Conservation (phyloP, 2,888 invertebrate species). For the Lathronympha strigana region DNA sequence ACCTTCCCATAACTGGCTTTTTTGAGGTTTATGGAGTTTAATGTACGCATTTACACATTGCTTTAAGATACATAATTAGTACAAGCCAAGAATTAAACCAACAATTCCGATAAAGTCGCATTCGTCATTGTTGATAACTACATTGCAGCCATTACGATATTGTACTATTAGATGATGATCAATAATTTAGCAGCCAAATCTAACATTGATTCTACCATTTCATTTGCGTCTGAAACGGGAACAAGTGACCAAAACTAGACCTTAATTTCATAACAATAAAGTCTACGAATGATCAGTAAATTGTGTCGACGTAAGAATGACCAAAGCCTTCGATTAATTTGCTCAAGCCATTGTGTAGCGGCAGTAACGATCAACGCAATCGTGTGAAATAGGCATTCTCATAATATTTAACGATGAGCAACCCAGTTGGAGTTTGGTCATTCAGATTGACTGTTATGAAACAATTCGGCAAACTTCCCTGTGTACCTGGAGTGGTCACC, state of each 20-base stretch:
- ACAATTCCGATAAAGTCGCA: neutral
- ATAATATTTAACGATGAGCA: conserved; percentile 46
- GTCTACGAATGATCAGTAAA: neutral
- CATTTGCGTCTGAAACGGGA: neutral
- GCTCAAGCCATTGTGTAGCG: conserved; percentile 10
- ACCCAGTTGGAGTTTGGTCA: conserved; percentile 26
- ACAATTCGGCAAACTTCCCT: conserved; percentile 6
- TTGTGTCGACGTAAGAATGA: neutral
- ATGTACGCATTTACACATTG: no score
- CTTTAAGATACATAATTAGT: no score
- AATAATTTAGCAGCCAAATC: neutral
- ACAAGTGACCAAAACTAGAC: neutral
- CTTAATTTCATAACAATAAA: neutral
- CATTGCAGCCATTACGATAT: neutral
- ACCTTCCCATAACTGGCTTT: no score
- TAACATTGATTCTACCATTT: neutral
- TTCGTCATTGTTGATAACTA: conserved; percentile 1
- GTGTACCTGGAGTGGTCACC: neutral
- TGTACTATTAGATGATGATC: neutral
- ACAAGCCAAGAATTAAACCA: neutral
- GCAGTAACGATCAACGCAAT: conserved; percentile 23
- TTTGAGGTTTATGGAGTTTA: no score
- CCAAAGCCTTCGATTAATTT: conserved; percentile 22
- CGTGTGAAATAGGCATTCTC: conserved; percentile 37
- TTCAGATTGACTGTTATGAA: conserved; percentile 35